phyloP scores from a whole-genome alignment of 2,797 vertebrate genomes.

The Botia kubotai region DNA sequence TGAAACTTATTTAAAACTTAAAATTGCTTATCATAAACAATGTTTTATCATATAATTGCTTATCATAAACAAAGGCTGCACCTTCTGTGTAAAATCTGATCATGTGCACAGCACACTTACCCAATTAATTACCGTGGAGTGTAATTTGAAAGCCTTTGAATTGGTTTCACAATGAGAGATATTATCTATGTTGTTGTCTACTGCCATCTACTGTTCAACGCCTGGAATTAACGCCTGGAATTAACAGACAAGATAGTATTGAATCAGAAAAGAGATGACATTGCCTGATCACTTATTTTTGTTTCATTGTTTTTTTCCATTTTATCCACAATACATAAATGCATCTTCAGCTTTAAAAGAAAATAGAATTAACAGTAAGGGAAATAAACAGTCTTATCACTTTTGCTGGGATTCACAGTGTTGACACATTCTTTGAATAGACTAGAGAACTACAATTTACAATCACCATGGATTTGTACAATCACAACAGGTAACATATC shows the following conservation, averaged over 20 bases:
- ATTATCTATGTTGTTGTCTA: slow-evolving; percentile 21
- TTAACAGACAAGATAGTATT: slow-evolving; percentile 15
- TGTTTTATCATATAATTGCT: background rate
- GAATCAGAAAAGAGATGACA: slow-evolving; percentile 36
- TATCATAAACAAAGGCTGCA: background rate
- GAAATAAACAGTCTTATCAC: slow-evolving; percentile 48
- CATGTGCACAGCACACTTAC: background rate
- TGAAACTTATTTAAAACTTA: no score
- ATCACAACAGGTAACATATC: slow-evolving; percentile 69
- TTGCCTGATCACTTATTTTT: slow-evolving; percentile 24
- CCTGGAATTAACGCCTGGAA: slow-evolving; percentile 20
- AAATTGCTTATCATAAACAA: background rate
- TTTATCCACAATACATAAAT: slow-evolving; percentile 42
- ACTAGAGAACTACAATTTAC: slow-evolving; percentile 55
- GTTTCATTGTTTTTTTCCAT: slow-evolving; percentile 36
- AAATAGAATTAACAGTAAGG: slow-evolving; percentile 44
- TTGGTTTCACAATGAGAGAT: slow-evolving; percentile 2
- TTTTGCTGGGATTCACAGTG: slow-evolving; percentile 77
- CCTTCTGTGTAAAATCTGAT: background rate
- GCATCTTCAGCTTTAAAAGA: slow-evolving; percentile 36
- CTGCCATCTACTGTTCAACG: slow-evolving; percentile 47
- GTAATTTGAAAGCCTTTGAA: slow-evolving; percentile 18
- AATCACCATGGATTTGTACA: slow-evolving; percentile 66
- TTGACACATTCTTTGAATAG: slow-evolving; percentile 67
- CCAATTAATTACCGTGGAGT: slow-evolving; percentile 1